Evolutionary conservation across 1,140 invertebrate genomes (phyloP).

Genomic region (Drosophila pseudoobscura): DNA sequence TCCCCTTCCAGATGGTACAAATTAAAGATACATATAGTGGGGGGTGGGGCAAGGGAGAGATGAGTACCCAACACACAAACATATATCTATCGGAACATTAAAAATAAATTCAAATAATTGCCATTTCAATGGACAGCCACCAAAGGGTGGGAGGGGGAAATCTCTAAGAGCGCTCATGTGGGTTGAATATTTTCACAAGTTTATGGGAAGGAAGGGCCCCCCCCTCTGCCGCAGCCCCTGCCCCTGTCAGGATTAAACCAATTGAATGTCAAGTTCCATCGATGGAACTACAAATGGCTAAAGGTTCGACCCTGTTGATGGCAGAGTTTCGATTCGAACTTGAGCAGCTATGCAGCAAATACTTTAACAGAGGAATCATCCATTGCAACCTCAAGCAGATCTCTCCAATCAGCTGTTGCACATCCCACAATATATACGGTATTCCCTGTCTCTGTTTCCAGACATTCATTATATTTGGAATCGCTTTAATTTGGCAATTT

Average conservation of each 20-base stretch:
- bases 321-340: too few relatives aligned
- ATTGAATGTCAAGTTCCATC: too few relatives aligned
- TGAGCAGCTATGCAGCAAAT: too few relatives aligned
- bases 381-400: too few relatives aligned
- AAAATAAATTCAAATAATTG: constrained; percentile 63
- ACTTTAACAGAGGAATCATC: too few relatives aligned
- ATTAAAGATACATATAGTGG: constrained; percentile 4
- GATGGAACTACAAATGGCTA: too few relatives aligned
- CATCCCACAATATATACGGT: not conserved
- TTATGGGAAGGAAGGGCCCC: not conserved
- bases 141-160: not conserved
- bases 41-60: not conserved
- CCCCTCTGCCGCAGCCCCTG: too few relatives aligned
- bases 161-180: constrained; percentile 8
- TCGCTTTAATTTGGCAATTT: constrained; percentile 34
- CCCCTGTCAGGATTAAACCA: too few relatives aligned
- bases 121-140: constrained; percentile 54
- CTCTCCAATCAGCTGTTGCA: not conserved
- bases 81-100: constrained; percentile 30
- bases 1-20: constrained; percentile 53
- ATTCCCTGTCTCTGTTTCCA: not conserved
- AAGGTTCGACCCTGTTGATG: too few relatives aligned
- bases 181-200: constrained; percentile 15
- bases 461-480: constrained; percentile 23
- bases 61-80: constrained; percentile 17